Base-by-base conservation (phyloP, 2,797 vertebrate genomes). In the Halcyon smyrnensis region DNA sequence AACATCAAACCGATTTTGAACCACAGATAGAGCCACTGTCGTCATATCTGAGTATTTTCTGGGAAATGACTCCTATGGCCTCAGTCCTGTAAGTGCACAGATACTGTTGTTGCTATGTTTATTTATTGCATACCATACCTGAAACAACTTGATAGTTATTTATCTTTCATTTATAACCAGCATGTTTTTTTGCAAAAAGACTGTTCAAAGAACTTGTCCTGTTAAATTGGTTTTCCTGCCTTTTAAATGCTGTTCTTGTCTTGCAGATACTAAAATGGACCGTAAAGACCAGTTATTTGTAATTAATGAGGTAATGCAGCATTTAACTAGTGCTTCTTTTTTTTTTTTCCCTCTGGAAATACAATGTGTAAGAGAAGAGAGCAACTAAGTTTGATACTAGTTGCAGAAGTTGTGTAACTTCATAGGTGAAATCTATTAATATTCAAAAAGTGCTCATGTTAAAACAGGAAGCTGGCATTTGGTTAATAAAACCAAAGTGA, bases 241-340 rank as follows among this genome's bases (percentile, higher is more conserved):
- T 91, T 24, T 6, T 83, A 28, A 92, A 6, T 23, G 15, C 74
- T 41, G 30, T 68, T 69, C 93, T 74, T 76, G 68, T 93, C 70
- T 97, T 96, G 7, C 97, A 99, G 99, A 99, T 96, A 99, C 99
- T 20, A 99, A 99, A 98, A 99, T 99, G 99, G 99, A 99, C 97
- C 98, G 99, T 68, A 99, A 99, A 95, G 99, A 99, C 96, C 99
- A 99, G 73, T 91, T 99, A 80, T 99, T 99, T 96, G 98, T 99
- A 28, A 97, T 99, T 75, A 99, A 99, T 5, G 99, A 99, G 99
- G 99, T 99, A 98, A 97, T 96, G 84, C 13, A 43, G 50, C 39
- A 57, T 18, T 74, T 86, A 39, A 54, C 8, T 36, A n/a, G 39
- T 21, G 16, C 21, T 93, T 24, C 30, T 92, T 36, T 39, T 46